Conservation (phyloP, 2,113 vertebrate genomes). For the Microtus pennsylvanicus region DNA sequence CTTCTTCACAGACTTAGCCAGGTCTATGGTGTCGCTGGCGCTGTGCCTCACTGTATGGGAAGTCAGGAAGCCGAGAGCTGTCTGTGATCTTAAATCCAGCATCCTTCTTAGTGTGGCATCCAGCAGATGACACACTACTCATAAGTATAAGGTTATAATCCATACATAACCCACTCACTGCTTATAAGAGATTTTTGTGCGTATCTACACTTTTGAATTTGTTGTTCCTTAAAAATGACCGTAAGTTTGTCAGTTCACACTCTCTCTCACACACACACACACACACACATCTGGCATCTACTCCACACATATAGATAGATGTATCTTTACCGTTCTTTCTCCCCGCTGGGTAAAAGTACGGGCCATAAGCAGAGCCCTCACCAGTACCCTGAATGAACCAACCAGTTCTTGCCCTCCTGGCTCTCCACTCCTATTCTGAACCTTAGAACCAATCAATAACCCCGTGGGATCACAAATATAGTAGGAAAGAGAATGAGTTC, state of each 20-base stretch:
- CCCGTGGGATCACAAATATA: background rate
- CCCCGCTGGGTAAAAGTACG: background rate
- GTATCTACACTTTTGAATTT: background rate
- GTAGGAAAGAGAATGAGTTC: slow-evolving; percentile 13
- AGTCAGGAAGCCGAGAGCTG: background rate
- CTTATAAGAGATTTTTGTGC: background rate
- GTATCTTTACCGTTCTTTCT: background rate
- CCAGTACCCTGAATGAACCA: background rate
- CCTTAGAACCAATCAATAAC: background rate
- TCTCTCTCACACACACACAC: background rate
- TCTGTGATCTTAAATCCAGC: background rate
- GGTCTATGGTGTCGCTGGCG: fast-evolving
- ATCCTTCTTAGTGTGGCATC: background rate
- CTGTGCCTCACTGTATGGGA: background rate
- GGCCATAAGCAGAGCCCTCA: background rate
- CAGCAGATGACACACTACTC: background rate
- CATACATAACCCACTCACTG: background rate
- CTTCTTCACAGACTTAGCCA: background rate
- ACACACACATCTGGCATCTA: background rate
- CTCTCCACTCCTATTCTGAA: background rate
- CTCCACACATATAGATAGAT: background rate
- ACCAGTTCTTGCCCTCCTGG: background rate
- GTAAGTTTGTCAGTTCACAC: background rate
- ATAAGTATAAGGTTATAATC: background rate
- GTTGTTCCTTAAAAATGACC: background rate